These are phyloP conservation scores for Climacteris rufus DNA, from an alignment of 2,113 vertebrate genomes.

Conservation along the genomic window DNA sequence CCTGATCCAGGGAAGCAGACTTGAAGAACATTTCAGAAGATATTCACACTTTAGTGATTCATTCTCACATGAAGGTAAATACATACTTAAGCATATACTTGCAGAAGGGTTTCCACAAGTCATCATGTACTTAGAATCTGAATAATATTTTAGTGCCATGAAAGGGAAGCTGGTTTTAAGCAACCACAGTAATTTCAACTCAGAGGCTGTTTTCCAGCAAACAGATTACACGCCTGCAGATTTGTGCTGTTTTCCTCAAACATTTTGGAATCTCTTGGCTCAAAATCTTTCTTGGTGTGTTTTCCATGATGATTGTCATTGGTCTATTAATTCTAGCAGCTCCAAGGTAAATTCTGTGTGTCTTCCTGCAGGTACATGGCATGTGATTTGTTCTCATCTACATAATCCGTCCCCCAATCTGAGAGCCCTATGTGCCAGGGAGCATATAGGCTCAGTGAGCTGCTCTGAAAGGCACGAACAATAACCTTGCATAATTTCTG, in stretches of 20 bases:
- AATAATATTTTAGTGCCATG: neutral
- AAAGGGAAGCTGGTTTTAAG: neutral
- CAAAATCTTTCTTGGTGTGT: neutral
- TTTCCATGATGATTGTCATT: neutral
- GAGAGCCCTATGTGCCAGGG: neutral
- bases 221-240: neutral
- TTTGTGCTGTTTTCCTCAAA: neutral
- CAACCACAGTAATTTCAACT: neutral
- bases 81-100: neutral
- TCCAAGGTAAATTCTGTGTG: slow-evolving; percentile 21
- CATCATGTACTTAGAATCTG: neutral
- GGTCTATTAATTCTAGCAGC: slow-evolving; percentile 25
- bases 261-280: neutral
- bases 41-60: neutral
- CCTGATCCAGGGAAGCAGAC: neutral
- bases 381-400: slow-evolving; percentile 42
- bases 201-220: neutral
- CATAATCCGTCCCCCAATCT: slow-evolving; percentile 7
- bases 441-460: neutral
- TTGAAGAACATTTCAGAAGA: neutral
- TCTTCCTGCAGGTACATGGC: neutral
- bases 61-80: neutral
- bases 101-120: neutral
- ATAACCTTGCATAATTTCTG: neutral
- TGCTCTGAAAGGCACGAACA: neutral